Percentiles rank a stretch among this genome's conserved stretches.
Evolutionary conservation across 1,140 invertebrate species (phyloP).

Genomic region (Pseudomyrmex cubaensis): DNA sequence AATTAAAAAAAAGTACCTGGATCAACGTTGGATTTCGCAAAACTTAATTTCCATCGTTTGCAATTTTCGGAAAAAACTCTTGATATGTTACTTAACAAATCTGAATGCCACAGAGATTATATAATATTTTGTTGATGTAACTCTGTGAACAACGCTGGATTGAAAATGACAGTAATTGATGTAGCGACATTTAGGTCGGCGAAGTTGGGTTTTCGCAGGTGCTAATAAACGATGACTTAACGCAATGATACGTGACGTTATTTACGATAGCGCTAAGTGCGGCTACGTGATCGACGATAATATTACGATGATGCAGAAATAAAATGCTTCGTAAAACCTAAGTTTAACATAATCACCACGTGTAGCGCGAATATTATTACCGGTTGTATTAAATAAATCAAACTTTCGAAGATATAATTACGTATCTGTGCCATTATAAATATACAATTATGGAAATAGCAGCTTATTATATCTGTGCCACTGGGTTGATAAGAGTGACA

Average conservation of each 20-base stretch:
- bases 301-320: background rate
- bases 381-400: background rate
- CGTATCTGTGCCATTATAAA: background rate
- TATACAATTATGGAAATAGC: background rate
- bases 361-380: background rate
- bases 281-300: background rate
- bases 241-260: slow-evolving; percentile 38
- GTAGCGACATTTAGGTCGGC: slow-evolving; percentile 1
- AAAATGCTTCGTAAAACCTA: background rate
- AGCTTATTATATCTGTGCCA: too few relatives aligned
- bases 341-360: background rate
- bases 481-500: background rate
- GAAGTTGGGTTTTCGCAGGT: slow-evolving; percentile 7
- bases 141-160: slow-evolving; percentile 12
- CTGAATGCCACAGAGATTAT: background rate
- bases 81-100: slow-evolving; percentile 18
- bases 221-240: slow-evolving; percentile 17
- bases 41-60: background rate
- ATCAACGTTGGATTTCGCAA: background rate
- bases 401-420: background rate
- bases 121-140: slow-evolving; percentile 30
- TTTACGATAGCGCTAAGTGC: background rate
- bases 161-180: slow-evolving; percentile 50
- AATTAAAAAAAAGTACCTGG: background rate
- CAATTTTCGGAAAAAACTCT: slow-evolving; percentile 9